Evolutionary conservation across 92 coral and sea anemone genomes (phyloP).

Genomic region (Pocillopora meandrina): DNA sequence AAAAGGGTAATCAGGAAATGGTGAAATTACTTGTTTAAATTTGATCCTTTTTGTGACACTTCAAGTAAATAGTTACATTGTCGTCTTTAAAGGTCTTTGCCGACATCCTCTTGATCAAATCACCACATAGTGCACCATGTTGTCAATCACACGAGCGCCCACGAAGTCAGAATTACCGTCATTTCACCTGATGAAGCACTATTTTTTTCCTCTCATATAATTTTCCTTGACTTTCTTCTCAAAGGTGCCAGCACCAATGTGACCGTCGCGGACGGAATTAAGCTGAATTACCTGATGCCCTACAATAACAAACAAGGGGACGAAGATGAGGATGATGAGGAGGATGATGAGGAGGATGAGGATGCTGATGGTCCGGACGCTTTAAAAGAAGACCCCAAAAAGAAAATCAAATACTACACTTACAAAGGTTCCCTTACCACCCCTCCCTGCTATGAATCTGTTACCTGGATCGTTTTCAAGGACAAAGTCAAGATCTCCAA

Average conservation of each 20-base stretch:
- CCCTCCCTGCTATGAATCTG: slow-evolving; percentile 84
- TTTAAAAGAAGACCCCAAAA: not conserved
- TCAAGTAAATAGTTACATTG: too few relatives aligned
- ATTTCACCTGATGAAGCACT: too few relatives aligned
- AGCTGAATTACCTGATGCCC: not conserved
- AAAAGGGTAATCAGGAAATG: too few relatives aligned
- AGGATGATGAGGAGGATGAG: not conserved
- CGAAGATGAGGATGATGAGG: not conserved
- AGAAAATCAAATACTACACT: slow-evolving; percentile 49
- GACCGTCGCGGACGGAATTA: not conserved
- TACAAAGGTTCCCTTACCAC: slow-evolving; percentile 85
- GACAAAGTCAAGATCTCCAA: slow-evolving; percentile 6
- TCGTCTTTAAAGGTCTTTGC: too few relatives aligned
- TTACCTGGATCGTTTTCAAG: slow-evolving; percentile 66
- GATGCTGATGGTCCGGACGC: not conserved
- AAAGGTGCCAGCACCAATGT: not conserved
- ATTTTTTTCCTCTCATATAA: too few relatives aligned
- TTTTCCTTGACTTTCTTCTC: too few relatives aligned
- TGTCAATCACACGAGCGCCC: too few relatives aligned
- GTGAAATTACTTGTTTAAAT: too few relatives aligned
- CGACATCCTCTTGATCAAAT: too few relatives aligned
- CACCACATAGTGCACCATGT: too few relatives aligned
- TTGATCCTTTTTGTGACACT: too few relatives aligned
- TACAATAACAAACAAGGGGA: slow-evolving; percentile 1
- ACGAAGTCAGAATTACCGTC: too few relatives aligned